Percentiles rank a stretch among this genome's conserved stretches.
These are phyloP conservation scores for Asteroscopus sphinx DNA, from an alignment of 2,888 invertebrate species.

Conservation along the genomic window DNA sequence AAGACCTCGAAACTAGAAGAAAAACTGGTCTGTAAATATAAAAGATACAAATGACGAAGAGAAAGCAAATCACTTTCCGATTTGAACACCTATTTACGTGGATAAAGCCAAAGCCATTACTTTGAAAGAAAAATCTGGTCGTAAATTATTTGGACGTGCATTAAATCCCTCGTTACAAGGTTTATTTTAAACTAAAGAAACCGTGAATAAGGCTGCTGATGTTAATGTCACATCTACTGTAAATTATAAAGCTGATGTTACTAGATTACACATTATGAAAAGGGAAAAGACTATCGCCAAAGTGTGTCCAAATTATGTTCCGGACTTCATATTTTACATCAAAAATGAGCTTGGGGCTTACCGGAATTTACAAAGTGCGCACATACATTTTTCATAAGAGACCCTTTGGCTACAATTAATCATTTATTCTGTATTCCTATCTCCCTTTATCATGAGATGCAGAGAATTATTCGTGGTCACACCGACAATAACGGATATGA, in stretches of 20 bases:
- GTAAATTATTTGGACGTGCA: conserved; percentile 41
- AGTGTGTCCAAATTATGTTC: too few relatives aligned
- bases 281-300: too few relatives aligned
- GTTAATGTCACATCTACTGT: too few relatives aligned
- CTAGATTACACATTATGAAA: too few relatives aligned
- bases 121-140: conserved; percentile 24
- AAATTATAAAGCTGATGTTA: too few relatives aligned
- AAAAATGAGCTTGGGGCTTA: background rate
- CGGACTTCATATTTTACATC: too few relatives aligned
- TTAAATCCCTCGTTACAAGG: conserved; percentile 36
- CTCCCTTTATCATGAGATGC: background rate
- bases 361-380: too few relatives aligned
- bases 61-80: conserved; percentile 51
- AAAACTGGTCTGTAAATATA: conserved; percentile 4
- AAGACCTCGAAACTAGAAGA: conserved; percentile 3
- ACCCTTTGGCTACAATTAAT: too few relatives aligned
- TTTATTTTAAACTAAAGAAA: conserved; percentile 20
- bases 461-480: background rate
- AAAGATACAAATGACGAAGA: conserved; percentile 25
- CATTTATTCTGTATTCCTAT: too few relatives aligned
- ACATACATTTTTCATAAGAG: too few relatives aligned
- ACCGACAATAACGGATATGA: conserved; percentile 25
- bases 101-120: conserved; percentile 31
- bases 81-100: conserved; percentile 33
- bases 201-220: background rate